Base-by-base conservation (phyloP, 2,797 vertebrate species). In the Smutsia gigantea region DNA sequence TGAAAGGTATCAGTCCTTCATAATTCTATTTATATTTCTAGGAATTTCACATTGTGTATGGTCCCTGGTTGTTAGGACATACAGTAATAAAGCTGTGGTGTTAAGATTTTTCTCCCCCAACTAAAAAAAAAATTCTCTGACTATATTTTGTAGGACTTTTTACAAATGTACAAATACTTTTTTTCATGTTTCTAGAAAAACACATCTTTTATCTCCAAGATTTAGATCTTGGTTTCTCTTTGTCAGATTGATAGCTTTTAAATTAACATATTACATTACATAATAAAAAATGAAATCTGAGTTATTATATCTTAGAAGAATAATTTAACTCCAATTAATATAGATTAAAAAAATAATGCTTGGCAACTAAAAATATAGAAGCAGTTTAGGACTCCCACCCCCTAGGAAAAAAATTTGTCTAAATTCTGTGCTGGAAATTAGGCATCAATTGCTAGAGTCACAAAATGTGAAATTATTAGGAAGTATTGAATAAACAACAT, bases 291-390 rank as follows among this genome's bases (percentile, higher is more conserved):
- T 55, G 63, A 72, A 15, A 66, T 12, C 10, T 94, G 57, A 64
- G 51, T 83, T 87, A 53, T 34, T 90, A 42, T 2, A n/a, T 86
- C 18, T 78, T 77, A 59, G 31, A 89, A 71, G 31, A 94, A 61
- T 71, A 69, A 85, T 77, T 84, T 90, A 51, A 83, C 8, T 78
- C 83, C 95, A 79, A 34, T 82, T 59, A 93, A 27, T n/a, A 37
- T 95, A 15, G 42, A 37, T 55, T 23, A 83, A 66, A 17, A 83
- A 69, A 37, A 74, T 82, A 57, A 61, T 68, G 1, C 7, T 66
- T 79, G 14, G 3, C 10, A 87, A 61, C 7, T 92, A 77, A 95
- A 90, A 83, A 37, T 25, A 4, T 61, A 71, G 7, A 77, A 82
- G 4, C 4, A 85, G 12, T 57, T 81, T 59, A 88, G 13, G 9